Evolutionary conservation across 53 echinoderm and acorn worm genomes (phyloP).

Genomic region (Holothuria scabra): DNA sequence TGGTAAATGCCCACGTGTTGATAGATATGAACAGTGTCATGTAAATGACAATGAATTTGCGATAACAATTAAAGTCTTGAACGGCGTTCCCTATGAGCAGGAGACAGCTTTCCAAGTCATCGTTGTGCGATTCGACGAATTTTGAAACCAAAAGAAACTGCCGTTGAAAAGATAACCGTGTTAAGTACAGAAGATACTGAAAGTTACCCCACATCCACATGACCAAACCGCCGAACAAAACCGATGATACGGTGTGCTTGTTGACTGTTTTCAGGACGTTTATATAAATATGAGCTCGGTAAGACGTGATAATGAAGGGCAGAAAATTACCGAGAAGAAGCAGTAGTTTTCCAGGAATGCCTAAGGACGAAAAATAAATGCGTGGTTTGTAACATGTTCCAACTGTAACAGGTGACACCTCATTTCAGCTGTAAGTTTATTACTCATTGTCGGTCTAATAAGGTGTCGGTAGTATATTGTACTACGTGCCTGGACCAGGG

Average conservation of each 20-base stretch:
- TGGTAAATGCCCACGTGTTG: constrained; percentile 11
- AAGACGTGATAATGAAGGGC: neutral
- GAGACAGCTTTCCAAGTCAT: constrained; percentile 8
- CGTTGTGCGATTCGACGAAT: constrained; percentile 9
- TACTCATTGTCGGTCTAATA: no score
- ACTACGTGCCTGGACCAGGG: no score
- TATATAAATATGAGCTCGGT: constrained; percentile 9
- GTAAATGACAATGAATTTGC: constrained; percentile 18
- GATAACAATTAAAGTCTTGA: constrained; percentile 34
- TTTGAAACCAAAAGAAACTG: neutral
- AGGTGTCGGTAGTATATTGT: no score
- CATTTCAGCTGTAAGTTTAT: no score
- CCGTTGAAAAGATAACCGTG: constrained; percentile 23
- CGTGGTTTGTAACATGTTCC: neutral
- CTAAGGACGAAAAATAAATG: neutral
- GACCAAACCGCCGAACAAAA: constrained; percentile 1
- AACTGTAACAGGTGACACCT: no score
- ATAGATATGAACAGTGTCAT: neutral
- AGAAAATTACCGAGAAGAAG: neutral
- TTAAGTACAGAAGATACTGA: constrained; percentile 6
- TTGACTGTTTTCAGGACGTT: neutral
- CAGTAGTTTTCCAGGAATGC: constrained; percentile 10
- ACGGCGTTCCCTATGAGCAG: constrained; percentile 17
- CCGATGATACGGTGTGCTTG: neutral
- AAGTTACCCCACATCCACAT: constrained; percentile 10